phyloP scores from a whole-genome alignment of 2,797 vertebrate genomes.

The Dendrocincla fuliginosa region DNA sequence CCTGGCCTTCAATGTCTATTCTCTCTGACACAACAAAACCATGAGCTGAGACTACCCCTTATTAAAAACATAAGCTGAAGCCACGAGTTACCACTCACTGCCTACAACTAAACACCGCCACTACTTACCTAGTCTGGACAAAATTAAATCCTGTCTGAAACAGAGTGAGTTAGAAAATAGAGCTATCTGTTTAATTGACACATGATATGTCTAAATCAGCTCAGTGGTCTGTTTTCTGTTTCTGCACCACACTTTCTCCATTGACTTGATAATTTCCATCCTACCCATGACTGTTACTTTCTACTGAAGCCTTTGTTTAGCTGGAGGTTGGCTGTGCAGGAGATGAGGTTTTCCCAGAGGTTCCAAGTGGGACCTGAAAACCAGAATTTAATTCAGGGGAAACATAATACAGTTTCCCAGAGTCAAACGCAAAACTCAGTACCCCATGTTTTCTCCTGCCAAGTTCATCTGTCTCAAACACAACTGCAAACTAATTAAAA shows the following conservation, averaged over 20 bases:
- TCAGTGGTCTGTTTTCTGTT: slow-evolving; percentile 32
- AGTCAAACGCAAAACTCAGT: background rate
- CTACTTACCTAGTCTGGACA: background rate
- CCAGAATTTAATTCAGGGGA: background rate
- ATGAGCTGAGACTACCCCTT: background rate
- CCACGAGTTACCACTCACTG: background rate
- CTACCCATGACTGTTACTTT: background rate
- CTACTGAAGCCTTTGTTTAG: slow-evolving; percentile 1
- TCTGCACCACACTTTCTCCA: background rate
- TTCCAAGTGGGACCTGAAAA: background rate
- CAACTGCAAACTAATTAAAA: background rate
- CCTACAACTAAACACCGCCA: background rate
- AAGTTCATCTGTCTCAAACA: background rate
- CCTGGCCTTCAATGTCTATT: background rate
- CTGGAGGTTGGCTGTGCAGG: background rate
- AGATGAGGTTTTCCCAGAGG: background rate
- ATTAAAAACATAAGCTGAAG: background rate
- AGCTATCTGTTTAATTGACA: slow-evolving; percentile 31
- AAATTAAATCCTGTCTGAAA: slow-evolving; percentile 21
- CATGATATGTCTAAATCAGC: background rate
- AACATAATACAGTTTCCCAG: background rate
- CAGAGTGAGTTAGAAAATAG: background rate
- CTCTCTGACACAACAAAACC: background rate
- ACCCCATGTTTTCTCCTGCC: background rate
- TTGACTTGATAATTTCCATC: slow-evolving; percentile 9